A percentile compares a stretch with the other conserved stretches of the same genome.
Evolutionary conservation across 2,888 invertebrate genomes (phyloP).

Genomic region (Cephus runcator): DNA sequence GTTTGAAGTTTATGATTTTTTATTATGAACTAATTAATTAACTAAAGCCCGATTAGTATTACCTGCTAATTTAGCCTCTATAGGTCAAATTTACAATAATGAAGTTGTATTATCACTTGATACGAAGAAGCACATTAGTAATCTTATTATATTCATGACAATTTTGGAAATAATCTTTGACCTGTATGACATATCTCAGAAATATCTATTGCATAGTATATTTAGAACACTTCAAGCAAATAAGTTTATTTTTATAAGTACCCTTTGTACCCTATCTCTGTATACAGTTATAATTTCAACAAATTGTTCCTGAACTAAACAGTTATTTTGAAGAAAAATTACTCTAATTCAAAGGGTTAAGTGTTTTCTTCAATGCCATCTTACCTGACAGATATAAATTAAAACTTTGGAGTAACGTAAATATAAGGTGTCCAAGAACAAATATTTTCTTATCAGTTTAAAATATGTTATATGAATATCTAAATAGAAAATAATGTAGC

Average conservation of each 20-base stretch:
- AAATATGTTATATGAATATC: not conserved
- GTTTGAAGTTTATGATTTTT: not conserved
- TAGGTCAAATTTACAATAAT: not conserved
- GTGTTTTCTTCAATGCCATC: not conserved
- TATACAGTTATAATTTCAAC: no score
- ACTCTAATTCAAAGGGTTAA: no score
- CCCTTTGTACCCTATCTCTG: not conserved
- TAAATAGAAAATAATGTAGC: not conserved
- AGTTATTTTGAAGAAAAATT: not conserved
- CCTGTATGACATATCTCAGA: not conserved
- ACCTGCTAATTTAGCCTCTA: not conserved
- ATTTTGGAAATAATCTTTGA: no score
- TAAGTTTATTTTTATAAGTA: not conserved
- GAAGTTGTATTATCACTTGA: no score
- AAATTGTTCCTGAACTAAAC: not conserved
- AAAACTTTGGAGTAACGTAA: not conserved
- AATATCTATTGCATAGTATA: not conserved
- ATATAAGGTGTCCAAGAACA: no score
- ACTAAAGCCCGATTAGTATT: not conserved
- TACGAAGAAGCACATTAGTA: no score
- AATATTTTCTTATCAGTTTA: no score
- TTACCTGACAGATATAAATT: not conserved
- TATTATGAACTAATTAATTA: not conserved
- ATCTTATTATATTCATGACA: no score
- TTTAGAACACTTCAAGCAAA: not conserved